phyloP scores from a whole-genome alignment of 1,140 invertebrate species.

The Mizuhopecten yessoensis region DNA sequence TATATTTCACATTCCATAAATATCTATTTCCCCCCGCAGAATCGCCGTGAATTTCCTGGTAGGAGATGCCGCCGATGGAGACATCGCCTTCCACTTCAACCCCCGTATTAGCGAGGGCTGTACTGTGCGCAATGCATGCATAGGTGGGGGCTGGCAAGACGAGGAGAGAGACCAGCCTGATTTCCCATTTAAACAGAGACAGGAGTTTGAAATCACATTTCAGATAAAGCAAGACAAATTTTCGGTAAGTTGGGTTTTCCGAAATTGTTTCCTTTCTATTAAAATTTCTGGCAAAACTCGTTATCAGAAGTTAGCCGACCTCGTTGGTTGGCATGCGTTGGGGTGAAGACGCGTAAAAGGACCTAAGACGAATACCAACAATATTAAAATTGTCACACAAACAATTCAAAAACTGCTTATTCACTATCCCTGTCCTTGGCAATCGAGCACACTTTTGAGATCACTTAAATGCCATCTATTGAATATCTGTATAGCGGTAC shows the following conservation, averaged over 20 bases:
- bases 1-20: no score
- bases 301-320: conserved; percentile 86
- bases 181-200: conserved; percentile 87
- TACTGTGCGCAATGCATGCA: conserved; percentile 89
- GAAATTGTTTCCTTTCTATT: neutral
- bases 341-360: no score
- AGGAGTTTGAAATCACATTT: conserved; percentile 90
- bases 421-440: no score
- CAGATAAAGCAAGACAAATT: conserved; percentile 88
- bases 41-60: neutral
- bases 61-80: neutral
- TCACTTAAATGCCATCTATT: no score
- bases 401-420: no score
- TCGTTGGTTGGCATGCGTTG: no score
- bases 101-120: conserved; percentile 73
- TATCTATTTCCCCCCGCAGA: neutral
- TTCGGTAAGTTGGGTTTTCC: conserved; percentile 85
- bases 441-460: no score
- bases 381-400: no score
- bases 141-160: conserved; percentile 87
- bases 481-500: no score
- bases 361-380: no score
- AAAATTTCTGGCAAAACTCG: conserved; percentile 84
- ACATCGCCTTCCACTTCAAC: conserved; percentile 88
- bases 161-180: conserved; percentile 88